Percentiles rank a stretch among this genome's conserved stretches.
phyloP scores from a whole-genome alignment of 1,140 invertebrate genomes.

The Chrysopa pallens region DNA sequence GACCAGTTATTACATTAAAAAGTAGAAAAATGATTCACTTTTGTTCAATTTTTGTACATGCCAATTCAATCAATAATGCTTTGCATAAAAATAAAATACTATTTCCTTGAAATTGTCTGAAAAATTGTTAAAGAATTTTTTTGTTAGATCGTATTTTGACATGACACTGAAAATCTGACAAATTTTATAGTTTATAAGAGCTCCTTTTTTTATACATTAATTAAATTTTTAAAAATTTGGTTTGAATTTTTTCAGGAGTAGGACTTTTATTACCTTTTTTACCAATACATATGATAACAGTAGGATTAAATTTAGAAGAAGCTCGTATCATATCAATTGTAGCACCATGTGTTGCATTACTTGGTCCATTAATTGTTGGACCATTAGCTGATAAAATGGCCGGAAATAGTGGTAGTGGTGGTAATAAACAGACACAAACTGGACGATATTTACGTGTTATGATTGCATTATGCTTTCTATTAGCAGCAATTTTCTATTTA shows the following conservation, averaged over 20 bases:
- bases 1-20: no score
- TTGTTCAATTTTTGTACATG: no score
- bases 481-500: conserved; percentile 46
- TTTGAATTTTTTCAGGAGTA: conserved; percentile 33
- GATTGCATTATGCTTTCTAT: conserved; percentile 42
- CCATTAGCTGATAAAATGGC: conserved; percentile 47
- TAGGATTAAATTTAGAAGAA: conserved; percentile 49
- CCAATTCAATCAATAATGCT: no score
- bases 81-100: no score
- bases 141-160: no score
- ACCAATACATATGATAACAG: conserved; percentile 45
- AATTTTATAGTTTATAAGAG: no score
- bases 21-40: no score
- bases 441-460: conserved; percentile 40
- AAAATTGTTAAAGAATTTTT: no score
- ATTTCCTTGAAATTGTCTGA: no score
- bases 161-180: no score
- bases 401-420: conserved; percentile 24
- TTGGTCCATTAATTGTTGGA: conserved; percentile 45
- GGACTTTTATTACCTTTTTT: conserved; percentile 59
- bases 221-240: no score
- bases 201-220: no score
- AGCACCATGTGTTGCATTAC: conserved; percentile 47
- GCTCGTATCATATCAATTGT: conserved; percentile 51
- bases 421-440: conserved; percentile 17